Evolutionary conservation across 2,797 vertebrate genomes (phyloP).

Genomic region (Liparis tanakae): DNA sequence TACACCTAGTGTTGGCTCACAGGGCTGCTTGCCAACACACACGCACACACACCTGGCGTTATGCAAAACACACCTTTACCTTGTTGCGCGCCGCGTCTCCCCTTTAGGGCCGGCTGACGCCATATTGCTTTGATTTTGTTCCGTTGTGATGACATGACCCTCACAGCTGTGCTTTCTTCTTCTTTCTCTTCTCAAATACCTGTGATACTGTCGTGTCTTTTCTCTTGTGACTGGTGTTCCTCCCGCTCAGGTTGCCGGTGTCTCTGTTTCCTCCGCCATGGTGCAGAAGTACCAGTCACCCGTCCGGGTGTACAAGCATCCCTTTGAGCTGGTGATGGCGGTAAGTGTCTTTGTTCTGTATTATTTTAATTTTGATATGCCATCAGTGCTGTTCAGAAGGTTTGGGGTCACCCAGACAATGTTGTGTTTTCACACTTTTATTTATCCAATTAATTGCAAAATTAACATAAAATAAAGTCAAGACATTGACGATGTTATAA

Average conservation of each 20-base stretch:
- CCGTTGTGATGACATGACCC: no score
- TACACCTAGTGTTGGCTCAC: constrained; percentile 8
- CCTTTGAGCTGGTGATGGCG: constrained; percentile 97
- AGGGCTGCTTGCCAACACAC: constrained; percentile 26
- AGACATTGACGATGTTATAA: no score
- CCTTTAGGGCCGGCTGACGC: constrained; percentile 24
- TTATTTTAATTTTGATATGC: constrained; percentile 46
- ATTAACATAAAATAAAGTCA: no score
- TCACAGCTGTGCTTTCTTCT: constrained; percentile 16
- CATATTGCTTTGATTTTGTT: constrained; percentile 27
- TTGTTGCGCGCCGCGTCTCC: constrained; percentile 29
- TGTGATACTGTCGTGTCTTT: not conserved
- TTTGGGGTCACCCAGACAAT: no score
- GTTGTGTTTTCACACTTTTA: no score
- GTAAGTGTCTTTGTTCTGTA: constrained; percentile 85
- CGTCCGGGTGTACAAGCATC: constrained; percentile 95
- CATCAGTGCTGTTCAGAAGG: not conserved
- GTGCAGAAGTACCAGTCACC: constrained; percentile 99
- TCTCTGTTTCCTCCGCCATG: constrained; percentile 80
- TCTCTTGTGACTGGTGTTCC: constrained; percentile 7
- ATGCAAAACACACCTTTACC: constrained; percentile 49
- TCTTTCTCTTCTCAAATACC: constrained; percentile 8
- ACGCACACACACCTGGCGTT: constrained; percentile 4
- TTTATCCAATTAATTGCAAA: no score
- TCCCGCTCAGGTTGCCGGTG: constrained; percentile 68